Conservation (phyloP, 2,797 vertebrate genomes). For the Acrossocheilus wenchowensis region DNA sequence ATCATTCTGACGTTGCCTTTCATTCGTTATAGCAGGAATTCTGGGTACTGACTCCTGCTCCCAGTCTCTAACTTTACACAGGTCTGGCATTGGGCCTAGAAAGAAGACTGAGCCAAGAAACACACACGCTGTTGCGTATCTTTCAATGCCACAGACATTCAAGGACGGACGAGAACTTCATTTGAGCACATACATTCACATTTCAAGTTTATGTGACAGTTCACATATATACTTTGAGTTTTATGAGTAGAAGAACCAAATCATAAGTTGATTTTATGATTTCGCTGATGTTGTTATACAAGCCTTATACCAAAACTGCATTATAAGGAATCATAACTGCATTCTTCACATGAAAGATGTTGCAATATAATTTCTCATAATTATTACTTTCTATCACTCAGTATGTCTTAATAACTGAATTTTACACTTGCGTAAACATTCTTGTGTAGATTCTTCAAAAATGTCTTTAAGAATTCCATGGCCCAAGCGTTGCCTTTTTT, state of each 20-base stretch:
- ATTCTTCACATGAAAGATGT: not conserved
- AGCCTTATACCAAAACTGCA: not conserved
- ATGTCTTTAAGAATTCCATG: not conserved
- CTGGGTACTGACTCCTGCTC: slow-evolving; percentile 31
- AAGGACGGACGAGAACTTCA: slow-evolving; percentile 36
- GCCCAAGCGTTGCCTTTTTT: not conserved
- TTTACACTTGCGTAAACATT: not conserved
- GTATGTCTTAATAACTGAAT: not conserved
- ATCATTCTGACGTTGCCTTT: slow-evolving; percentile 39
- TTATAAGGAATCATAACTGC: not conserved
- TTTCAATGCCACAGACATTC: slow-evolving; percentile 30
- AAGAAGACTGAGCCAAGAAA: slow-evolving; percentile 33
- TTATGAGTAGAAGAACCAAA: slow-evolving; percentile 6
- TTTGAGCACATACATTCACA: not conserved
- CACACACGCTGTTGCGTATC: slow-evolving; percentile 7
- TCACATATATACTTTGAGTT: not conserved
- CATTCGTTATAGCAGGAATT: slow-evolving; percentile 37
- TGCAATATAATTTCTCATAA: not conserved
- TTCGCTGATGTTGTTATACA: not conserved
- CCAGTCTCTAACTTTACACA: slow-evolving; percentile 37
- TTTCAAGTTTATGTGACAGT: not conserved
- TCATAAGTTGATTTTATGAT: slow-evolving; percentile 7
- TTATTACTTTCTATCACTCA: not conserved
- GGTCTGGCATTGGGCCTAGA: slow-evolving; percentile 51
- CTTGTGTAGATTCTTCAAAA: not conserved